Evolutionary conservation across 64 coral and sea anemone genomes (phyloP).

Genomic region (Montipora efflorescens): DNA sequence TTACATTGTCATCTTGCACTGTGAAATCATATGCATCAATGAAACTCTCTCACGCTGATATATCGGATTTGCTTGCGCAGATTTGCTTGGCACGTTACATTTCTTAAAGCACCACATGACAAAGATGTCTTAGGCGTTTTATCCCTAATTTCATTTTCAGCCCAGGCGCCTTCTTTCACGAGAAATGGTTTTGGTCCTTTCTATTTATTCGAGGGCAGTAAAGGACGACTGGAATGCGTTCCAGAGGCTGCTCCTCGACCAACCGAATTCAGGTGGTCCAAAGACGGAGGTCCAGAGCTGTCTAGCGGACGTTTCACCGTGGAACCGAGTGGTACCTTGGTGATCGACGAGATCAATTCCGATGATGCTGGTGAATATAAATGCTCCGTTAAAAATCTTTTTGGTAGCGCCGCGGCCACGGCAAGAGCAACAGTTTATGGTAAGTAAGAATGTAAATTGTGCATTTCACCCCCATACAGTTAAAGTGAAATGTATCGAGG

Average conservation of each 20-base stretch:
- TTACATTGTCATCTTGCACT: too few relatives aligned
- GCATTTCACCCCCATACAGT: background rate
- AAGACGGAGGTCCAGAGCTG: background rate
- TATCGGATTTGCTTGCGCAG: too few relatives aligned
- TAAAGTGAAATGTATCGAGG: too few relatives aligned
- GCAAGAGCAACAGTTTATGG: background rate
- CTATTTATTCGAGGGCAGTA: constrained; percentile 26
- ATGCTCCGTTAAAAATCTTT: constrained; percentile 11
- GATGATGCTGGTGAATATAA: background rate
- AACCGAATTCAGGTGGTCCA: background rate
- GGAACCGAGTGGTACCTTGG: background rate
- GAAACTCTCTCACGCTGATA: too few relatives aligned
- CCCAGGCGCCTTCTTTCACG: background rate
- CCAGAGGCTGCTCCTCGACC: constrained; percentile 49
- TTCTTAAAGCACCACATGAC: too few relatives aligned
- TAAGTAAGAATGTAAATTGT: background rate
- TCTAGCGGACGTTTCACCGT: background rate
- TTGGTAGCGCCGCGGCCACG: background rate
- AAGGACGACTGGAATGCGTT: constrained; percentile 13
- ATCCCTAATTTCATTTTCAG: background rate
- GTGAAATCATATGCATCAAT: too few relatives aligned
- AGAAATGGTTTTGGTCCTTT: constrained; percentile 43
- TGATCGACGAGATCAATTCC: background rate
- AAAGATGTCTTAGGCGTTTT: too few relatives aligned
- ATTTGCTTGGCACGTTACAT: too few relatives aligned